phyloP scores from a whole-genome alignment of 2,888 invertebrate species.

The Ichneumoninae sp. region DNA sequence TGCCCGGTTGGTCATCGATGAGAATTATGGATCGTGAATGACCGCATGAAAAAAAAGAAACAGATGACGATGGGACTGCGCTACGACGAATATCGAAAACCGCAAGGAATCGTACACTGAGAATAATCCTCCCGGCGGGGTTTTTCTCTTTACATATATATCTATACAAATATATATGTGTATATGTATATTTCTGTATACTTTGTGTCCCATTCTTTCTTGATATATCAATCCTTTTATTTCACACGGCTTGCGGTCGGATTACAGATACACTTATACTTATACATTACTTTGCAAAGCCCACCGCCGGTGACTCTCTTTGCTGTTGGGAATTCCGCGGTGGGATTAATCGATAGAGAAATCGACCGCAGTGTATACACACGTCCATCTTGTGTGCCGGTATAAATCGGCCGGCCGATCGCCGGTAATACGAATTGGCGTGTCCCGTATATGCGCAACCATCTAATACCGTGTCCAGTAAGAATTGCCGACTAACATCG shows the following conservation, averaged over 20 bases:
- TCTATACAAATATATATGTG: background rate
- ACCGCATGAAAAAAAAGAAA: background rate
- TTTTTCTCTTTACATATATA: background rate
- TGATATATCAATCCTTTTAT: conserved; percentile 34
- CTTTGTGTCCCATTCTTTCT: background rate
- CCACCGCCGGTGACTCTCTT: background rate
- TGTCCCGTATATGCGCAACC: conserved; percentile 3
- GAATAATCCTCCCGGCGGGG: conserved; percentile 20
- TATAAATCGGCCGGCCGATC: conserved; percentile 1
- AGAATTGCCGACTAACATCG: conserved; percentile 2
- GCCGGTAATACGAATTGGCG: conserved; percentile 38
- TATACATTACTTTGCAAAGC: background rate
- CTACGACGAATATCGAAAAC: conserved; percentile 49
- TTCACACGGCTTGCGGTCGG: conserved; percentile 47
- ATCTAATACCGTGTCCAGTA: background rate
- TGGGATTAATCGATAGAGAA: conserved; percentile 39
- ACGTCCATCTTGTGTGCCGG: background rate
- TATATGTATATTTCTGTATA: background rate
- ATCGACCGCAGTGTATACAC: conserved; percentile 26
- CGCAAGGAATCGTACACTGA: conserved; percentile 46
- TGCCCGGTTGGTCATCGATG: conserved; percentile 53
- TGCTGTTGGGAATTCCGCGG: conserved; percentile 31
- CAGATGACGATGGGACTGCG: background rate
- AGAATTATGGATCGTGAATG: conserved; percentile 32
- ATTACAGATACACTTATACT: conserved; percentile 19